Evolutionary conservation across 2,113 vertebrate species (phyloP).

Genomic region (Ranitomeya imitator): DNA sequence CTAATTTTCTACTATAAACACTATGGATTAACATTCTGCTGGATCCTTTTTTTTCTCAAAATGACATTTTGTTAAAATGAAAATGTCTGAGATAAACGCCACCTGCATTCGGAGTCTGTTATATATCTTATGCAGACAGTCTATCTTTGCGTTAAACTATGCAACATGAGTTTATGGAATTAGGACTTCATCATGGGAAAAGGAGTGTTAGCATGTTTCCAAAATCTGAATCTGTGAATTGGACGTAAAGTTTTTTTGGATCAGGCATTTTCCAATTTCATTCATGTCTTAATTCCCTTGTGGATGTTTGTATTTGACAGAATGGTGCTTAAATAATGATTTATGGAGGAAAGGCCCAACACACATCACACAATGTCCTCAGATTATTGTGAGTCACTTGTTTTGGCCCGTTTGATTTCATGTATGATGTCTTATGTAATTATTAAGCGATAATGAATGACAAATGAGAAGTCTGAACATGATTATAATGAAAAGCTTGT

Average conservation of each 20-base stretch:
- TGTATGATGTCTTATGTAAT: constrained; percentile 38
- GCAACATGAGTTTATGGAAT: constrained; percentile 46
- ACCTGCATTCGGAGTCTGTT: background rate
- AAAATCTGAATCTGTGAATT: constrained; percentile 40
- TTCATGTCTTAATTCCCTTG: constrained; percentile 35
- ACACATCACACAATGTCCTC: constrained; percentile 25
- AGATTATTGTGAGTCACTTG: constrained; percentile 43
- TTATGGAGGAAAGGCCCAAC: constrained; percentile 40
- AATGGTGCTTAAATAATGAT: constrained; percentile 44
- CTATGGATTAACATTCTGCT: constrained; percentile 17
- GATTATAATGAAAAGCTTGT: background rate
- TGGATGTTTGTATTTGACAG: constrained; percentile 42
- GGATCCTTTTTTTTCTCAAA: background rate
- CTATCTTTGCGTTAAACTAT: constrained; percentile 12
- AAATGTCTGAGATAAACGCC: constrained; percentile 4
- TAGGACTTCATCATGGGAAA: constrained; percentile 40
- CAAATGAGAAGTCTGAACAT: constrained; percentile 6
- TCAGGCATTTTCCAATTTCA: constrained; percentile 37
- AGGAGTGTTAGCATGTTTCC: constrained; percentile 29
- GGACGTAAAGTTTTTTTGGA: constrained; percentile 37
- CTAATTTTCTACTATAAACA: background rate
- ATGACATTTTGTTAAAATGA: constrained; percentile 9
- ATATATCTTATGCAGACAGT: background rate
- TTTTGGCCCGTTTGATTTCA: constrained; percentile 40
- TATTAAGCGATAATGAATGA: background rate